Conservation (phyloP, 2,113 vertebrate genomes). For the Zosterops hypoxanthus region DNA sequence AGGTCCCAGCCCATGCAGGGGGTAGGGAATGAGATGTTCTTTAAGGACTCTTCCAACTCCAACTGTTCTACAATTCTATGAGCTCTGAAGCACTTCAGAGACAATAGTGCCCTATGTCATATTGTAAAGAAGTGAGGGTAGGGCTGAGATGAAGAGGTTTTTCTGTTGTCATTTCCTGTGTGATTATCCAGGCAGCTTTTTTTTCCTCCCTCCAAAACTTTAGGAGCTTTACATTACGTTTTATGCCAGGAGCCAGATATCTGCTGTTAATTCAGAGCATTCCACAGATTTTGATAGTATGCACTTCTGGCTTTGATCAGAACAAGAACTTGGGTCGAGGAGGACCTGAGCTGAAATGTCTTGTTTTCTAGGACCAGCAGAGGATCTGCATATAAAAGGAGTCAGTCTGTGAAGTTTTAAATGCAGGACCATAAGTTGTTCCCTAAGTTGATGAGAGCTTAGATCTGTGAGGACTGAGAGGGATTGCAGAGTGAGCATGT, state of each 20-base stretch:
- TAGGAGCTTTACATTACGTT: not conserved
- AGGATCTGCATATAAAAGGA: not conserved
- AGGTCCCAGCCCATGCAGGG: not conserved
- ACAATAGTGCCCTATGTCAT: accelerated
- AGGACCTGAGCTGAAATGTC: not conserved
- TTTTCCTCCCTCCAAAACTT: not conserved
- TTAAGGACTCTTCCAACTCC: not conserved
- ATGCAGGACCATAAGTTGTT: not conserved
- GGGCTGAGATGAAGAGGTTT: not conserved
- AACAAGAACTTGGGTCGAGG: not conserved
- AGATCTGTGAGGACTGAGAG: not conserved
- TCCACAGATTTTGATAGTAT: not conserved
- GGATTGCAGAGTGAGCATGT: not conserved
- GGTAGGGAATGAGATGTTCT: not conserved
- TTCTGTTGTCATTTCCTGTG: not conserved
- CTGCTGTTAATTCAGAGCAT: not conserved
- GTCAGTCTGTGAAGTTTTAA: not conserved
- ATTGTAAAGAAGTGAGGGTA: not conserved
- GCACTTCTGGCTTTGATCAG: not conserved
- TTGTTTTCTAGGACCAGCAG: not conserved
- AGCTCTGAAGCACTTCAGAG: not conserved
- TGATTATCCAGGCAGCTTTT: not conserved
- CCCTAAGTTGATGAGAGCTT: not conserved
- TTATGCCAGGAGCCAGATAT: not conserved
- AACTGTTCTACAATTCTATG: accelerated